Base-by-base conservation (phyloP, 2,113 vertebrate genomes). In the Sialia sialis region DNA sequence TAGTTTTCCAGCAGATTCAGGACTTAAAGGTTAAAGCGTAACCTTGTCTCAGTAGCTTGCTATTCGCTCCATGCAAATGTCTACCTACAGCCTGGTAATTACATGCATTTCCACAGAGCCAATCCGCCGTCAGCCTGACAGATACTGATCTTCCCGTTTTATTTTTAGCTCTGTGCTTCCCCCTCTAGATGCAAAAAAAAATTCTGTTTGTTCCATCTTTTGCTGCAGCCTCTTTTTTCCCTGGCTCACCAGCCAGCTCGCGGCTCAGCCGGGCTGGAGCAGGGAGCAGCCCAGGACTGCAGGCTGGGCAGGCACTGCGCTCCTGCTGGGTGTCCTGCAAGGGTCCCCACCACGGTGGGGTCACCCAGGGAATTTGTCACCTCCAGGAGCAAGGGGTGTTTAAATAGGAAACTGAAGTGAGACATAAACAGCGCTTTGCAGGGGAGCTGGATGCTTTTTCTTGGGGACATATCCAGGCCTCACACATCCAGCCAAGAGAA, bases 1-100 rank as follows among this genome's bases (percentile, higher is more conserved):
- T 96, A 92, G 92, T 96, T 97, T 97, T 97, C 96, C 95, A 94
- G 95, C 95, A 97, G 96, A 96, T 97, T 96, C 97, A 90, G 97
- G 95, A 97, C 97, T 96, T 95, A 98, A 97, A 98, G 98, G 98
- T 98, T 98, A 98, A 97, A 98, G 96, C 97, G 32, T 98, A 98
- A 98, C 98, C 98, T 98, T 98, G 96, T 97, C 98, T 97, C 96
- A 82, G 97, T 96, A 97, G 97, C 96, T 98, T 95, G 97, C 97
- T 97, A 96, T 94, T 97, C 97, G 95, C 97, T 97, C 95, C 94
- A 98, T 98, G 98, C 98, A 98, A 98, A 98, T 98, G 97, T 98
- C 98, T 98, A 98, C 98, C 98, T 98, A 97, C 97, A 97, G 98
- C 98, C 98, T 97, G 98, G 98, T 99, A 99, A 99, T 99, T 99